A percentile compares a stretch with the other conserved stretches of the same genome.
Evolutionary conservation across 2,888 invertebrate genomes (phyloP).

Genomic region (Hesperia comma): DNA sequence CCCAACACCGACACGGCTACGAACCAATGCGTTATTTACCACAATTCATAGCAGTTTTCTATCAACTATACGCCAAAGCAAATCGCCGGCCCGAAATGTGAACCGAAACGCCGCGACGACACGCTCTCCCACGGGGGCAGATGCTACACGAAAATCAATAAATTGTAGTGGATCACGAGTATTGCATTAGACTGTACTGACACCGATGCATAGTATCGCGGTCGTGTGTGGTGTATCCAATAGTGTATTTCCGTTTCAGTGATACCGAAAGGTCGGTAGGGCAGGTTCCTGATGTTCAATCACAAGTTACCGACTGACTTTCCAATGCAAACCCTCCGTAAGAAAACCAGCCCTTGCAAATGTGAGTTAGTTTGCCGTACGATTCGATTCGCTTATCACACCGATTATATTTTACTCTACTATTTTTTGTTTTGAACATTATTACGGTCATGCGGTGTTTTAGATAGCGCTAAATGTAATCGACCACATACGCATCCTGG

Average conservation of each 20-base stretch:
- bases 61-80: slow-evolving; percentile 41
- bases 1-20: slow-evolving; percentile 50
- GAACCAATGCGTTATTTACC: slow-evolving; percentile 54
- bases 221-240: slow-evolving; percentile 59
- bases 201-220: slow-evolving; percentile 52
- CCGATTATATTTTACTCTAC: slow-evolving; percentile 50
- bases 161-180: slow-evolving; percentile 59
- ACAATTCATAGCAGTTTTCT: slow-evolving; percentile 42
- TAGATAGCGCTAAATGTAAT: slow-evolving; percentile 73
- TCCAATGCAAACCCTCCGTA: slow-evolving; percentile 95
- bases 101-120: slow-evolving; percentile 47
- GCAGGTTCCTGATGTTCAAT: slow-evolving; percentile 78
- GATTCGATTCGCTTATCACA: slow-evolving; percentile 49
- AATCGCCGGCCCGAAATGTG: slow-evolving; percentile 46
- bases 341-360: slow-evolving; percentile 97
- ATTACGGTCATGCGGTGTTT: slow-evolving; percentile 60
- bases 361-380: slow-evolving; percentile 87
- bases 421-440: slow-evolving; percentile 55
- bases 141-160: slow-evolving; percentile 73
- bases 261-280: slow-evolving; percentile 59
- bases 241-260: slow-evolving; percentile 77
- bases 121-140: slow-evolving; percentile 49
- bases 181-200: slow-evolving; percentile 56
- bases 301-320: slow-evolving; percentile 84
- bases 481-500: slow-evolving; percentile 65